These are phyloP conservation scores for Ptiloglossa arizonensis DNA, from an alignment of 1,140 invertebrate genomes.

Conservation along the genomic window DNA sequence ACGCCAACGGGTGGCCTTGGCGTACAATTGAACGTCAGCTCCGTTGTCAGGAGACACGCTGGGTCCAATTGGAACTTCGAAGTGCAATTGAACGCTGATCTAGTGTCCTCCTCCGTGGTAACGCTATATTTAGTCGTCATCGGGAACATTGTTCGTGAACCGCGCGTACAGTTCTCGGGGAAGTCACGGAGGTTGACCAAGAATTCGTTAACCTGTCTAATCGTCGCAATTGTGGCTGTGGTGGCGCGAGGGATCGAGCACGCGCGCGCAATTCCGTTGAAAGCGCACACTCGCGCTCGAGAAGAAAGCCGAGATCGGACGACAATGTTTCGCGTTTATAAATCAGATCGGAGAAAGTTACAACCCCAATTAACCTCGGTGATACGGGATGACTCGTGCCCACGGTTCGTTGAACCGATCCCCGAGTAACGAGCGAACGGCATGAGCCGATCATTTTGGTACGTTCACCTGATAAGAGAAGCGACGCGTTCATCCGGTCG, in stretches of 20 bases:
- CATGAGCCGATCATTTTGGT: constrained; percentile 21
- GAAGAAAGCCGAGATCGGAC: constrained; percentile 44
- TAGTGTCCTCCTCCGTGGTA: too few species aligned
- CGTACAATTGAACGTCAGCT: constrained; percentile 1
- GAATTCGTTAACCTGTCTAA: background rate
- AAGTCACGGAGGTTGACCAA: background rate
- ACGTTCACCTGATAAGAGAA: constrained; percentile 41
- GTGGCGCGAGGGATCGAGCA: too few species aligned
- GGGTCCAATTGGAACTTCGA: constrained; percentile 26
- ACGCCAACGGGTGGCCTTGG: background rate
- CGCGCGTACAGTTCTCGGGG: too few species aligned
- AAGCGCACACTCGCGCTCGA: background rate
- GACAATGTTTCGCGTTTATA: constrained; percentile 52
- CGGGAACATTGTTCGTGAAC: background rate
- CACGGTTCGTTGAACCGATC: constrained; percentile 49
- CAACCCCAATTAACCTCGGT: constrained; percentile 53
- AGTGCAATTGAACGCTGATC: constrained; percentile 1
- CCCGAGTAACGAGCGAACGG: constrained; percentile 26
- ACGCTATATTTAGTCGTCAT: background rate
- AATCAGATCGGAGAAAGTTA: constrained; percentile 55
- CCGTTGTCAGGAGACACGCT: constrained; percentile 3
- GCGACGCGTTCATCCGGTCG: background rate
- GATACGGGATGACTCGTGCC: constrained; percentile 43
- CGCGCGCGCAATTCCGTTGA: background rate
- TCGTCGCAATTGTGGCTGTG: background rate